Percentiles rank a stretch among this genome's conserved stretches.
Conservation (phyloP, 2,797 vertebrate species). For the Liasis olivaceus region DNA sequence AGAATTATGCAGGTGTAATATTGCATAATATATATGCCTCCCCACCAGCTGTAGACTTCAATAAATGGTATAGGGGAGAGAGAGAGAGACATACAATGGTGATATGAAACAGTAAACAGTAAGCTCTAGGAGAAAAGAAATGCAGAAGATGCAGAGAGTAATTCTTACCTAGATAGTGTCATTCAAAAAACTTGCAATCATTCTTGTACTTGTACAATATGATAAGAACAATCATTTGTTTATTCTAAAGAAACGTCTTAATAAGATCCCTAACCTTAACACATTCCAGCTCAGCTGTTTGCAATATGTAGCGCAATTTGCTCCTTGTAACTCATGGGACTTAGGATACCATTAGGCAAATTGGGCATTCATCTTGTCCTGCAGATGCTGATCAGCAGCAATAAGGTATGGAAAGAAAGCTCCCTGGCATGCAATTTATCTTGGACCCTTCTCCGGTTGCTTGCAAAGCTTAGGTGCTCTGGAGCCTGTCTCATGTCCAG, state of each 20-base stretch:
- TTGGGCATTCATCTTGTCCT: not conserved
- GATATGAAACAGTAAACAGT: not conserved
- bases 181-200: not conserved
- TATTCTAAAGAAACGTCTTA: not conserved
- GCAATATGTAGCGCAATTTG: not conserved
- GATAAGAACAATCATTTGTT: not conserved
- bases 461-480: too few species aligned
- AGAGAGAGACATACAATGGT: too few species aligned
- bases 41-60: not conserved
- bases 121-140: not conserved
- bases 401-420: too few species aligned
- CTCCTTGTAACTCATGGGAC: not conserved
- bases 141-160: not conserved
- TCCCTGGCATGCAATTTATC: too few species aligned
- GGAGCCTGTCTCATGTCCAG: too few species aligned
- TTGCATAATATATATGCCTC: not conserved
- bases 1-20: not conserved
- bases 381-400: too few species aligned
- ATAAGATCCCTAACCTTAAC: not conserved
- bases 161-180: not conserved
- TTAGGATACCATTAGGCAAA: not conserved
- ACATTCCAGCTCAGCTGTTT: not conserved
- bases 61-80: not conserved
- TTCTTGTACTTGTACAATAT: not conserved
- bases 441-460: too few species aligned